Conservation (phyloP, 2,888 invertebrate species). For the Lasioglossum villosulum region DNA sequence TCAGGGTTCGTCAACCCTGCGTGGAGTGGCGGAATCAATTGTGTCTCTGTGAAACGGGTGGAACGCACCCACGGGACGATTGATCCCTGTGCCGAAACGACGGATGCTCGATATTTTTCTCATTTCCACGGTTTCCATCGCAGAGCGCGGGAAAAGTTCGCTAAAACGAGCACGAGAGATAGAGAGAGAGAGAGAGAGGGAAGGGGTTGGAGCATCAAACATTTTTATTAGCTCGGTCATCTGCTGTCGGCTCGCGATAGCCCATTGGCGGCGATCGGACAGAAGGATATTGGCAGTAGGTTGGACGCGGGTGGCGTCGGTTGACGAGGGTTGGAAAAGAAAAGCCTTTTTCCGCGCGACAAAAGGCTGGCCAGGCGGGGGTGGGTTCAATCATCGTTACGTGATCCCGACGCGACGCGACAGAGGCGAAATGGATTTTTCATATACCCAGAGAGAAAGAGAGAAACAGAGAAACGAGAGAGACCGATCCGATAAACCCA, state of each 20-base stretch:
- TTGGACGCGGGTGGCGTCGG: not conserved
- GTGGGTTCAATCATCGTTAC: slow-evolving; percentile 55
- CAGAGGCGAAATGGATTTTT: slow-evolving; percentile 62
- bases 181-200: not conserved
- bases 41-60: not conserved
- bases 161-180: not conserved
- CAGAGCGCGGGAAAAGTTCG: not conserved
- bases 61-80: not conserved
- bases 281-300: slow-evolving; percentile 40
- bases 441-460: slow-evolving; percentile 7
- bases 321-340: not conserved
- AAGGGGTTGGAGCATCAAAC: not conserved
- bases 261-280: not conserved
- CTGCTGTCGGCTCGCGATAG: slow-evolving; percentile 18
- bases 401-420: slow-evolving; percentile 47
- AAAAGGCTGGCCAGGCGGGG: not conserved
- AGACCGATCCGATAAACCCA: slow-evolving; percentile 54
- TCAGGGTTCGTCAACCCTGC: slow-evolving; percentile 6
- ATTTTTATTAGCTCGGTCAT: slow-evolving; percentile 34
- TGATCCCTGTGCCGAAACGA: not conserved
- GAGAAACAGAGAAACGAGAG: not conserved
- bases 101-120: not conserved
- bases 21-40: not conserved
- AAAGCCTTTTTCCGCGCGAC: slow-evolving; percentile 20
- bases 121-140: not conserved